phyloP scores from a whole-genome alignment of 2,888 invertebrate genomes.

The Phengaris alcon region DNA sequence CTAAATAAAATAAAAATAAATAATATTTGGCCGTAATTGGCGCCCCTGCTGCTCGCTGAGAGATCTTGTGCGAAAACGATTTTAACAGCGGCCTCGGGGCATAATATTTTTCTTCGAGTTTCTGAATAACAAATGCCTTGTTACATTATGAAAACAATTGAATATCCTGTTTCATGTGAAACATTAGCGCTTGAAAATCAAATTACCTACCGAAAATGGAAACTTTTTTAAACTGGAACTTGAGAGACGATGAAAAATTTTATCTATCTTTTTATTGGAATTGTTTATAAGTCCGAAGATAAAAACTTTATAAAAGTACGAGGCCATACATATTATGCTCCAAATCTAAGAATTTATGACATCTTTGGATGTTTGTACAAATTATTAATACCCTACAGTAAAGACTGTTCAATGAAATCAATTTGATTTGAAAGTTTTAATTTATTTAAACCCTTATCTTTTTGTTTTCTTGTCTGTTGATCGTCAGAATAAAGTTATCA shows the following conservation, averaged over 20 bases:
- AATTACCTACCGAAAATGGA: not conserved
- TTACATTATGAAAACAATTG: not conserved
- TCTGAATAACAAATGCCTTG: slow-evolving; percentile 3
- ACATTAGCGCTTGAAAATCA: not conserved
- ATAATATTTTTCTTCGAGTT: slow-evolving; percentile 60
- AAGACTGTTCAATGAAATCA: not conserved
- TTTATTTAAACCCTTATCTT: not conserved
- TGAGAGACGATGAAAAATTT: too few relatives aligned
- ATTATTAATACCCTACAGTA: not conserved
- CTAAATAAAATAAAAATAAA: slow-evolving; percentile 76
- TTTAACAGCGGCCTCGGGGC: slow-evolving; percentile 46
- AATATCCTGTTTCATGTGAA: not conserved
- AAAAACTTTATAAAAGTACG: too few relatives aligned
- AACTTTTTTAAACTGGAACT: too few relatives aligned
- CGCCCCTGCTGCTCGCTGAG: slow-evolving; percentile 69
- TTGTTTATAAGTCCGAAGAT: too few relatives aligned
- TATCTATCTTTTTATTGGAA: too few relatives aligned
- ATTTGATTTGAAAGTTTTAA: not conserved
- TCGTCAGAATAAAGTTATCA: slow-evolving; percentile 8
- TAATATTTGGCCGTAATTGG: slow-evolving; percentile 76
- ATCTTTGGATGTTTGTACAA: too few relatives aligned
- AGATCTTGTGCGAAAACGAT: slow-evolving; percentile 73
- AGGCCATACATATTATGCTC: too few relatives aligned
- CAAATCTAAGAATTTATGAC: too few relatives aligned
- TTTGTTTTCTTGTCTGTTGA: slow-evolving; percentile 11